Evolutionary conservation across 2,888 invertebrate genomes (phyloP).

Genomic region (Dynastes maya): DNA sequence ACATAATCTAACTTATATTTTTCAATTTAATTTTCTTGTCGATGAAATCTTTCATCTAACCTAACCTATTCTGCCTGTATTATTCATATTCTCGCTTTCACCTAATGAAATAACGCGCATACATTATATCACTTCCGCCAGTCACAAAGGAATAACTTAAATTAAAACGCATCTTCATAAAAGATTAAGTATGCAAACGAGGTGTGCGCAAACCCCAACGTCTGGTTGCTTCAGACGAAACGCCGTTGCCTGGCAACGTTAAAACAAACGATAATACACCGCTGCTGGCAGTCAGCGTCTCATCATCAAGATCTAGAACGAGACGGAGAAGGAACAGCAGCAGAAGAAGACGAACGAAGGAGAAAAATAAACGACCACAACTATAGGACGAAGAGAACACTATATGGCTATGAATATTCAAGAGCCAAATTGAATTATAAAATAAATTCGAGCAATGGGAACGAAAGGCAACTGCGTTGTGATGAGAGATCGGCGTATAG

Average conservation of each 20-base stretch:
- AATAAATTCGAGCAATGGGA: constrained; percentile 46
- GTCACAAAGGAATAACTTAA: constrained; percentile 43
- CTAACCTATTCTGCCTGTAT: too few species aligned
- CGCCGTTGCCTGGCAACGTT: not conserved
- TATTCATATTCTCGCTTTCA: too few species aligned
- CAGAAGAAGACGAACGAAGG: not conserved
- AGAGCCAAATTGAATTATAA: constrained; percentile 50
- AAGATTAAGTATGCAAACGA: constrained; percentile 46
- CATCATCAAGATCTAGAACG: constrained; percentile 22
- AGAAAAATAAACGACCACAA: constrained; percentile 7
- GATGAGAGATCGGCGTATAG: not conserved
- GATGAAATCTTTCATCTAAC: too few species aligned
- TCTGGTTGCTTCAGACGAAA: not conserved
- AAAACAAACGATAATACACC: not conserved
- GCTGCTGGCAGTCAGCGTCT: constrained; percentile 8
- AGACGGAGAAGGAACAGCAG: not conserved
- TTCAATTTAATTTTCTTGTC: too few species aligned
- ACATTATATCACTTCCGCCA: constrained; percentile 38
- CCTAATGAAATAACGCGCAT: not conserved
- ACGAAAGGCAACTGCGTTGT: constrained; percentile 8
- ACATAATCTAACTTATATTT: too few species aligned
- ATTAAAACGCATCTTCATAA: constrained; percentile 36
- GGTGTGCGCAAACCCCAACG: not conserved
- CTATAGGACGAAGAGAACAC: not conserved
- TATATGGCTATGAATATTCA: constrained; percentile 49